Evolutionary conservation across 2,888 invertebrate genomes (phyloP).

Genomic region (Rotaria socialis): DNA sequence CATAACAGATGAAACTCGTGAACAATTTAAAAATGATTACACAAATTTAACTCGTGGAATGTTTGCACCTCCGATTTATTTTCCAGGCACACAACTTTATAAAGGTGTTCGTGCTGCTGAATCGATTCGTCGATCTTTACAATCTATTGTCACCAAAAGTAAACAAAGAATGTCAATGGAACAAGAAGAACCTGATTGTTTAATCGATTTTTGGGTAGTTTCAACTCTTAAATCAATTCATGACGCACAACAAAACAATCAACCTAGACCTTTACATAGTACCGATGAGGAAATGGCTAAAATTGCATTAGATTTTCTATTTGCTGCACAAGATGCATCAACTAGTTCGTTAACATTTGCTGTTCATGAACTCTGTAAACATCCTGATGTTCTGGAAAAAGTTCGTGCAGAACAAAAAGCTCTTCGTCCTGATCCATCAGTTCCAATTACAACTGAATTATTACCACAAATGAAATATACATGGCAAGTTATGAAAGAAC

Average conservation of each 20-base stretch:
- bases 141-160: background rate
- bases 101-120: background rate
- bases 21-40: conserved; percentile 12
- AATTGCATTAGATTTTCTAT: conserved; percentile 29
- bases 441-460: background rate
- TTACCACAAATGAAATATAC: conserved; percentile 28
- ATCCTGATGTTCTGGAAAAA: background rate
- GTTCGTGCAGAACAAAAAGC: background rate
- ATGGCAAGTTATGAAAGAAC: conserved; percentile 27
- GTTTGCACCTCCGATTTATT: background rate
- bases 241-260: background rate
- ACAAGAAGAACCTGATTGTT: background rate
- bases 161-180: background rate
- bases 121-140: background rate
- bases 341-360: conserved; percentile 31
- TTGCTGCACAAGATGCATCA: conserved; percentile 32
- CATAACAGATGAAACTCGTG: background rate
- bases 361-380: conserved; percentile 2
- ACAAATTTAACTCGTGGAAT: conserved; percentile 4
- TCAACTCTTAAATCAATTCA: background rate
- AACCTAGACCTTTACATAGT: background rate
- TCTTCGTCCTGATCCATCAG: background rate
- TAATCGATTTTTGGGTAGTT: background rate
- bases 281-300: conserved; percentile 23
- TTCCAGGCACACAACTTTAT: conserved; percentile 3